Conservation (phyloP, 2,113 vertebrate genomes). For the Myotis davidii region DNA sequence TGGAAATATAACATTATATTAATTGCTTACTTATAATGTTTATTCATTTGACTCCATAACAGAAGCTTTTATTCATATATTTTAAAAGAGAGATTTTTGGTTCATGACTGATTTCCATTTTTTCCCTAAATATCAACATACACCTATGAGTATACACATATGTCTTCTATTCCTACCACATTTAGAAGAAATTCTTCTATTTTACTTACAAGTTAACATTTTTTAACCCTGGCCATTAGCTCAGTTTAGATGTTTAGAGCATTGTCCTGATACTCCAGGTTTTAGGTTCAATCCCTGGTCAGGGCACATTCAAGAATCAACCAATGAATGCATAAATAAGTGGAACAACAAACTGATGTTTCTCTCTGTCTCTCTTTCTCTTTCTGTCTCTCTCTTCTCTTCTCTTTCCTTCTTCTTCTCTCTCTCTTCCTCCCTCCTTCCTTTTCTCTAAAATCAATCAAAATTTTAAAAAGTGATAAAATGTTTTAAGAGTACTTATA, state of each 20-base stretch:
- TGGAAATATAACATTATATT: background rate
- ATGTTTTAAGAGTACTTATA: conserved; percentile 28
- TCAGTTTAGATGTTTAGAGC: background rate
- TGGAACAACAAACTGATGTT: background rate
- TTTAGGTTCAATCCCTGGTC: no score
- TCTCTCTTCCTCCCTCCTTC: no score
- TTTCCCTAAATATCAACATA: conserved; percentile 22
- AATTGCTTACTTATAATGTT: background rate
- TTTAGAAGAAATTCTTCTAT: conserved; percentile 10
- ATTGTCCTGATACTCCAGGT: background rate
- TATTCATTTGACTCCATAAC: background rate
- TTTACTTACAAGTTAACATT: background rate
- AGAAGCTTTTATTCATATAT: background rate
- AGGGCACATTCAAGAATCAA: no score
- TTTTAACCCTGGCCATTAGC: background rate
- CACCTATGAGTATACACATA: background rate
- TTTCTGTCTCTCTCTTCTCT: no score
- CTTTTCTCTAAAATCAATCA: background rate
- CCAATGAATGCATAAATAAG: no score
- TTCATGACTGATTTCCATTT: background rate
- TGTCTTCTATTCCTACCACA: background rate
- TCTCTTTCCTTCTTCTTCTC: no score
- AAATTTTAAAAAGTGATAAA: background rate
- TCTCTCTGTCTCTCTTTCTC: background rate
- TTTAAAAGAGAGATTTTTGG: background rate